Percentiles rank a stretch among this genome's conserved stretches.
These are phyloP conservation scores for Chloebia gouldiae DNA, from an alignment of 2,113 vertebrate species.

Conservation along the genomic window DNA sequence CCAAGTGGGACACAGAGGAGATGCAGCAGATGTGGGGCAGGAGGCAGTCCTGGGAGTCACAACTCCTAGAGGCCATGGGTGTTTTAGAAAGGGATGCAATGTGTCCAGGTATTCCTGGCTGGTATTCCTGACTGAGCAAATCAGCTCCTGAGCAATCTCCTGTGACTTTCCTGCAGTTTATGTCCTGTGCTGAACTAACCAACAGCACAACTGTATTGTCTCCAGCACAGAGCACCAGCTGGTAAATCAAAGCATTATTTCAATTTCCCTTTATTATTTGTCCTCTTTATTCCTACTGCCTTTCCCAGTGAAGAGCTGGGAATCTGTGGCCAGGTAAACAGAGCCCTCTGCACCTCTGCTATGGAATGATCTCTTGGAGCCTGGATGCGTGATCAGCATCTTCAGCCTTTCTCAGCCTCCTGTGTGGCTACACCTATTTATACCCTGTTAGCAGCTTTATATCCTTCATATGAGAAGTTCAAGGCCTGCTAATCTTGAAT, in stretches of 20 bases:
- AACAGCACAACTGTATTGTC: not conserved
- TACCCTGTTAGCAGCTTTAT: not conserved
- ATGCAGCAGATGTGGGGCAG: too few relatives aligned
- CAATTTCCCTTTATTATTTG: not conserved
- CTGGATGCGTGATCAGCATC: not conserved
- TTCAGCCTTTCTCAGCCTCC: not conserved
- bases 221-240: not conserved
- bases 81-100: not conserved
- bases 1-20: not conserved
- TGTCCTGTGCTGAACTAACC: not conserved
- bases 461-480: not conserved
- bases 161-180: not conserved
- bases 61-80: not conserved
- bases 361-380: not conserved
- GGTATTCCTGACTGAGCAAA: not conserved
- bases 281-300: not conserved
- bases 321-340: not conserved
- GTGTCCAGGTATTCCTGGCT: not conserved
- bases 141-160: not conserved
- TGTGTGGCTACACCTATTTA: not conserved
- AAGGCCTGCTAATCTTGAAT: not conserved
- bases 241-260: not conserved
- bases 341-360: not conserved
- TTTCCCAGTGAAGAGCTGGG: not conserved
- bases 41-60: not conserved